These are phyloP conservation scores for Lutjanus erythropterus DNA, from an alignment of 2,113 vertebrate species.

Conservation along the genomic window DNA sequence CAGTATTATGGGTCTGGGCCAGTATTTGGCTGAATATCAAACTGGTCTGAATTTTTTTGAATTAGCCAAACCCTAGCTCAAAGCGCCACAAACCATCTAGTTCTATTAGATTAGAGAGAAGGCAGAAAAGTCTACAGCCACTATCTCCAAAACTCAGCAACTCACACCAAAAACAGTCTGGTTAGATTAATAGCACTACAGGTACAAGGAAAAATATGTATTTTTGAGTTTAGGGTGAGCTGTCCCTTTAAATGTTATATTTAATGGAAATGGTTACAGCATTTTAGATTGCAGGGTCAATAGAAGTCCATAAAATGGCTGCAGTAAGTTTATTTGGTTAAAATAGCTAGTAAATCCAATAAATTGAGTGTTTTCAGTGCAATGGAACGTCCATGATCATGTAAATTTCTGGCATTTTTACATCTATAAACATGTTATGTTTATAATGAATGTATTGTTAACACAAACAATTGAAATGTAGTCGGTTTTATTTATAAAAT, in stretches of 20 bases:
- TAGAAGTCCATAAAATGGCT: not conserved
- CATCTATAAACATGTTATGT: not conserved
- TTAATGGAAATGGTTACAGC: not conserved
- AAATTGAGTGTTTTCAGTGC: not conserved
- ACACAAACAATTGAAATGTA: not conserved
- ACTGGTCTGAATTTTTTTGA: too few species aligned
- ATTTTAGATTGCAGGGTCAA: not conserved
- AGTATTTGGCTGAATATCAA: too few species aligned
- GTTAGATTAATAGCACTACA: too few species aligned
- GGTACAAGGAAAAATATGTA: too few species aligned
- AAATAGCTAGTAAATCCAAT: not conserved
- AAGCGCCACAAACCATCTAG: too few species aligned
- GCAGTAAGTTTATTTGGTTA: not conserved
- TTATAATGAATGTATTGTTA: not conserved
- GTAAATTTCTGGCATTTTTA: not conserved
- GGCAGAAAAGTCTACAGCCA: too few species aligned
- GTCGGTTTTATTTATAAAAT: slow-evolving; percentile 24
- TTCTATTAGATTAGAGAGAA: too few species aligned
- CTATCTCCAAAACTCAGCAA: too few species aligned
- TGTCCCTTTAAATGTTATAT: not conserved
- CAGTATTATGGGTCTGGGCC: too few species aligned
- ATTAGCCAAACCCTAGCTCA: too few species aligned
- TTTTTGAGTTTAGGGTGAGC: too few species aligned
- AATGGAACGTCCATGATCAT: not conserved
- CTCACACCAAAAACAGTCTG: too few species aligned